phyloP scores from a whole-genome alignment of 2,113 vertebrate species.

The Gobiocypris rarus region DNA sequence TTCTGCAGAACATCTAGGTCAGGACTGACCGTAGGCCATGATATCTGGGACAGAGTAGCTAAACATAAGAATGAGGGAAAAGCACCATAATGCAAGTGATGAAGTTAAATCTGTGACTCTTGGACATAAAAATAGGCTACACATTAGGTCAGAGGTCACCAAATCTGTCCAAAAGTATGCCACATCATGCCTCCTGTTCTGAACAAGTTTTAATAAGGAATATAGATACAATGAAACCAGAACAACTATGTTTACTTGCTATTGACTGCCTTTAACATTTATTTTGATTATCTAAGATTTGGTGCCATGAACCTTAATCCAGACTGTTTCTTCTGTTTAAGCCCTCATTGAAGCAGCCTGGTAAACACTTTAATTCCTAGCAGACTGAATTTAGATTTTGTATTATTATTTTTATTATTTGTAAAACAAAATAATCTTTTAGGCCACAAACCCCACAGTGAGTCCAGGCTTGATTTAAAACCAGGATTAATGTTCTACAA shows the following conservation, averaged over 20 bases:
- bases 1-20: conserved; percentile 45
- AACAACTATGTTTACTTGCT: not conserved
- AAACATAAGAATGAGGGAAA: conserved; percentile 45
- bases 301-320: not conserved
- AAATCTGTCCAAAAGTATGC: conserved; percentile 1
- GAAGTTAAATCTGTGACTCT: conserved; percentile 21
- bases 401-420: not conserved
- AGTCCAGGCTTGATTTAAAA: not conserved
- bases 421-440: conserved; percentile 11
- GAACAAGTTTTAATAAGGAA: conserved; percentile 6
- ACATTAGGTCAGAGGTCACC: conserved; percentile 17
- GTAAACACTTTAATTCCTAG: not conserved
- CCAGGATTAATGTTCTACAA: conserved; percentile 16
- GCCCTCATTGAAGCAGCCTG: not conserved
- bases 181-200: not conserved
- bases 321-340: not conserved
- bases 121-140: conserved; percentile 19
- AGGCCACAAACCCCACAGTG: not conserved
- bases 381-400: not conserved
- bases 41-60: conserved; percentile 44
- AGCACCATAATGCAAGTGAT: conserved; percentile 15
- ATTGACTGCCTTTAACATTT: not conserved
- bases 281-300: not conserved
- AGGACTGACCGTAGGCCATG: conserved; percentile 41
- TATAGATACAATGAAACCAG: too few species aligned